phyloP scores from a whole-genome alignment of 2,113 vertebrate species.

The Tichodroma muraria region DNA sequence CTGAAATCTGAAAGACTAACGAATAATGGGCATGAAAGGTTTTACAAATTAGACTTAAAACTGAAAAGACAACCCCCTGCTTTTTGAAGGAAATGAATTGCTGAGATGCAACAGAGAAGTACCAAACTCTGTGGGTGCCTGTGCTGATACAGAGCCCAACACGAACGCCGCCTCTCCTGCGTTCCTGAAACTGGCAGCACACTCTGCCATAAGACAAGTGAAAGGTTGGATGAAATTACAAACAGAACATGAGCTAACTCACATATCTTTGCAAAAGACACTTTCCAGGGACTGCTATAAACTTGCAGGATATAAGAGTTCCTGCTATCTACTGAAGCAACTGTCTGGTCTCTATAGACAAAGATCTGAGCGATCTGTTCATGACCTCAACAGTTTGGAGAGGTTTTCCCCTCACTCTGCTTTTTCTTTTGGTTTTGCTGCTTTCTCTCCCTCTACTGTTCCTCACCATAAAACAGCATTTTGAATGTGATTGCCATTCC shows the following conservation, averaged over 20 bases:
- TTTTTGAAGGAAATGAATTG: neutral
- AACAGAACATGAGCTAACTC: fast-evolving
- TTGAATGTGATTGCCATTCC: neutral
- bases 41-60: neutral
- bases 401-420: neutral
- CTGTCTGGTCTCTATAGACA: neutral
- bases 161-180: fast-evolving
- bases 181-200: neutral
- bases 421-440: neutral
- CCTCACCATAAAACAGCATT: neutral
- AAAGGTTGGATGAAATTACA: neutral
- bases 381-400: neutral
- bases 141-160: neutral
- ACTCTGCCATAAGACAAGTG: neutral
- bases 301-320: neutral
- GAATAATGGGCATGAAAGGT: neutral
- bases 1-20: neutral
- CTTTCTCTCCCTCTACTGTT: neutral
- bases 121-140: neutral
- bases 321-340: neutral
- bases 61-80: fast-evolving
- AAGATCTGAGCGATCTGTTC: neutral
- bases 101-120: neutral
- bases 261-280: neutral
- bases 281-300: neutral